These are phyloP conservation scores for Oophaga pumilio DNA, from an alignment of 2,113 vertebrate species.

Conservation along the genomic window DNA sequence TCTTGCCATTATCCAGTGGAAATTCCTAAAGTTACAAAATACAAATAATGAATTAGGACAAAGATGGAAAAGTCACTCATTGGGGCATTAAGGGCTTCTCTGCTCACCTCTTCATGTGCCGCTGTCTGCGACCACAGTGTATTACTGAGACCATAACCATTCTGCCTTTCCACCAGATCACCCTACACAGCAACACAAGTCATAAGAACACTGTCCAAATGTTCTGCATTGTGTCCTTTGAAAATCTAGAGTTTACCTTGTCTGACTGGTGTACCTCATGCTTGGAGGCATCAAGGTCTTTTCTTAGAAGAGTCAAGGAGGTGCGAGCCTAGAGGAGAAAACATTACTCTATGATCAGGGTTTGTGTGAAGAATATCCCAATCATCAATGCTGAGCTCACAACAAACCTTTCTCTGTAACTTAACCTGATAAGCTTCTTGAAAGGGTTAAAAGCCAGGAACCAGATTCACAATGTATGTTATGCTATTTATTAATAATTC, in stretches of 20 bases:
- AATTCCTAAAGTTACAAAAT: conserved; percentile 39
- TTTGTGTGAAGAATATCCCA: background rate
- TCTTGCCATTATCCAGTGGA: conserved; percentile 72
- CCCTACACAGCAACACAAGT: conserved; percentile 56
- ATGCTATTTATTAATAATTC: background rate
- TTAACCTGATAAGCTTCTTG: background rate
- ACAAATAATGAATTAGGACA: background rate
- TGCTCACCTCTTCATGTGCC: conserved; percentile 2
- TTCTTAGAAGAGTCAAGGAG: conserved; percentile 71
- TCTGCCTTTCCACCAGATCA: conserved; percentile 61
- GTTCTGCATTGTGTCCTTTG: background rate
- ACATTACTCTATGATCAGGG: background rate
- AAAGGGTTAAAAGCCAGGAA: background rate
- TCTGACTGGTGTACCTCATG: conserved; percentile 13
- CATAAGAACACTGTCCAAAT: background rate
- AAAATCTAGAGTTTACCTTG: conserved; percentile 10
- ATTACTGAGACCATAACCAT: conserved; percentile 61
- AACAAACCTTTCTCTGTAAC: background rate
- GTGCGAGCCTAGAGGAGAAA: conserved; percentile 66
- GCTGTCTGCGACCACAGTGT: background rate
- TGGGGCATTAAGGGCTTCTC: too few relatives aligned
- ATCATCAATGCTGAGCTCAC: background rate
- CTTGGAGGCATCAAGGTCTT: conserved; percentile 71
- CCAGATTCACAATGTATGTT: too few relatives aligned
- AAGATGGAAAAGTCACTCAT: background rate